These are phyloP conservation scores for Dicerorhinus sumatrensis DNA, from an alignment of 2,113 vertebrate species.

Conservation along the genomic window DNA sequence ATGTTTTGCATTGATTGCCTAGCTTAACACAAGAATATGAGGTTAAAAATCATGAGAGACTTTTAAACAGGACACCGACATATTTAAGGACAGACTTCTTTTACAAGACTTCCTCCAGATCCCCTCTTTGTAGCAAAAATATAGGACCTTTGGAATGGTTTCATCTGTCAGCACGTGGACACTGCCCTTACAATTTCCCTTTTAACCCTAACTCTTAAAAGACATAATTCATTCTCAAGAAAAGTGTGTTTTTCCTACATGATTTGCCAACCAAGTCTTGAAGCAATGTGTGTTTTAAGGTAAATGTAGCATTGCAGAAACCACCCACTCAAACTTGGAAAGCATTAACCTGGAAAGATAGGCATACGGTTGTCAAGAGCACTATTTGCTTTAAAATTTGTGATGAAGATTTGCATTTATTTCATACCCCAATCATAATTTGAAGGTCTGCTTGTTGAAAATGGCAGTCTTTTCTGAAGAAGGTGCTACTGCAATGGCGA, in stretches of 20 bases:
- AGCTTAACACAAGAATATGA: neutral
- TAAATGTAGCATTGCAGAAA: neutral
- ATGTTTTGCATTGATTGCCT: neutral
- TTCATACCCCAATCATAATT: slow-evolving; percentile 33
- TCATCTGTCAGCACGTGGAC: neutral
- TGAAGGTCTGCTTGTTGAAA: neutral
- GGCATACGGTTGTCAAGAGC: neutral
- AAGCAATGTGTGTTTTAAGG: neutral
- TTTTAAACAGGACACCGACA: neutral
- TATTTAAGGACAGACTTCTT: neutral
- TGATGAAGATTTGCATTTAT: neutral
- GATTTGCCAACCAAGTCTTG: neutral
- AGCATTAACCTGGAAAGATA: neutral
- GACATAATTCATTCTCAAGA: neutral
- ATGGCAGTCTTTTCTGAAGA: neutral
- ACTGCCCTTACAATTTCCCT: neutral
- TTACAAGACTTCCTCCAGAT: neutral
- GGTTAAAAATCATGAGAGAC: neutral
- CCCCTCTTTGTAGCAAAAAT: neutral
- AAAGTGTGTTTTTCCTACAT: neutral
- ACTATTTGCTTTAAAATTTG: neutral
- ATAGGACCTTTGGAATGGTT: neutral
- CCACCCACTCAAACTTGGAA: neutral
- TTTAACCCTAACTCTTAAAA: neutral
- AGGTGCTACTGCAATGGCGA: neutral